Conservation (phyloP, 2,888 invertebrate species). For the Drepana falcataria region DNA sequence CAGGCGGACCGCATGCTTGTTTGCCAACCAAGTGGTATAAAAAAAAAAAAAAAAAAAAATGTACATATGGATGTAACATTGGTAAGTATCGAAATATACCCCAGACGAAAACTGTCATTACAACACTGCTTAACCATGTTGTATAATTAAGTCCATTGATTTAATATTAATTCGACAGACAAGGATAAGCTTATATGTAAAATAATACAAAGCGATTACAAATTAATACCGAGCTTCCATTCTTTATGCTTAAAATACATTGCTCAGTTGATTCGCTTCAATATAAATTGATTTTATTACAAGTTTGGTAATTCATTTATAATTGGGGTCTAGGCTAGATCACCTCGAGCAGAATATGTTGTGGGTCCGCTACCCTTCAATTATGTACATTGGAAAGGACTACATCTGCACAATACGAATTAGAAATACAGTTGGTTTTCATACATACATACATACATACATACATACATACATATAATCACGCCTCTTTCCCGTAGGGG, state of each 20-base stretch:
- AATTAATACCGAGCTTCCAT: background rate
- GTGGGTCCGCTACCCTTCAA: background rate
- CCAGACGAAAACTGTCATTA: too few relatives aligned
- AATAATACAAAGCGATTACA: background rate
- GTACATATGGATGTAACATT: too few relatives aligned
- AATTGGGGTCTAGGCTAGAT: background rate
- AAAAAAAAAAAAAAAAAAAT: too few relatives aligned
- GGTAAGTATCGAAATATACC: too few relatives aligned
- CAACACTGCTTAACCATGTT: constrained; percentile 8
- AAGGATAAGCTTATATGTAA: background rate
- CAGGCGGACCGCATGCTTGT: too few relatives aligned
- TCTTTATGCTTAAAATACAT: background rate
- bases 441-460: too few relatives aligned
- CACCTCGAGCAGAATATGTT: background rate
- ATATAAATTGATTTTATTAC: background rate
- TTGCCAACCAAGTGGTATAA: too few relatives aligned
- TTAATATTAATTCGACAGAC: background rate
- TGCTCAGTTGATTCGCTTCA: background rate
- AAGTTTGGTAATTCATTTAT: background rate
- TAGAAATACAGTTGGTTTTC: too few relatives aligned
- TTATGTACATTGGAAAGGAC: background rate
- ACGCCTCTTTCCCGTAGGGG: too few relatives aligned
- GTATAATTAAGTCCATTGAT: too few relatives aligned
- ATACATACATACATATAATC: too few relatives aligned
- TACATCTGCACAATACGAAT: too few relatives aligned